Evolutionary conservation across 2,888 invertebrate genomes (phyloP).

Genomic region (Drosophila kuntzei): DNA sequence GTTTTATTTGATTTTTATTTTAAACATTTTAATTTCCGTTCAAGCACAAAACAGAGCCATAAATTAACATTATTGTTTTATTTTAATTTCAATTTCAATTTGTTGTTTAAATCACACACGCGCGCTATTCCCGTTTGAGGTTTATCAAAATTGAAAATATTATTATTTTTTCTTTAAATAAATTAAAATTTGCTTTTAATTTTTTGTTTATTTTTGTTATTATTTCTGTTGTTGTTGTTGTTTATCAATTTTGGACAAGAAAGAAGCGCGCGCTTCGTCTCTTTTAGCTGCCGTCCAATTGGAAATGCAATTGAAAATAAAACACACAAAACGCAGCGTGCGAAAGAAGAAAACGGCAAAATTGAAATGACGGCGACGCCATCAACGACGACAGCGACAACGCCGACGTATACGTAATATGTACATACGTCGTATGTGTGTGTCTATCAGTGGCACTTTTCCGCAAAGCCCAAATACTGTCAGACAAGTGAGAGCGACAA

Average conservation of each 20-base stretch:
- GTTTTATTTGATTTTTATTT: constrained; percentile 16
- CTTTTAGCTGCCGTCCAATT: constrained; percentile 59
- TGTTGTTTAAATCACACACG: constrained; percentile 13
- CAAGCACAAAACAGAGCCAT: constrained; percentile 30
- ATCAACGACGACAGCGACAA: constrained; percentile 35
- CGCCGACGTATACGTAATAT: constrained; percentile 68
- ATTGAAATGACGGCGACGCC: constrained; percentile 57
- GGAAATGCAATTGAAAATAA: constrained; percentile 77
- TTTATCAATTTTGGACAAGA: constrained; percentile 44
- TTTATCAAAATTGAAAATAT: constrained; percentile 15
- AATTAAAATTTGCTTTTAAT: constrained; percentile 19
- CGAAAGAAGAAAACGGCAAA: constrained; percentile 67
- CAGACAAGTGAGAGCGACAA: constrained; percentile 44
- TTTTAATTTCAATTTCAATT: constrained; percentile 9
- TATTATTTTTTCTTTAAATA: constrained; percentile 21
- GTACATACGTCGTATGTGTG: constrained; percentile 18
- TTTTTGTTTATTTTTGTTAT: constrained; percentile 11
- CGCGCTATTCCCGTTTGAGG: constrained; percentile 14
- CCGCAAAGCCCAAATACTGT: constrained; percentile 72
- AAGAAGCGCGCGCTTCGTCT: constrained; percentile 56
- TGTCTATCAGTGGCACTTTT: constrained; percentile 56
- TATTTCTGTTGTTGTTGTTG: constrained; percentile 5
- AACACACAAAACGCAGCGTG: constrained; percentile 57
- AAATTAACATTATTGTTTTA: constrained; percentile 23
- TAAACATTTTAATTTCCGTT: constrained; percentile 6